Conservation (phyloP, 1,140 invertebrate species). For the Tribolium madens region DNA sequence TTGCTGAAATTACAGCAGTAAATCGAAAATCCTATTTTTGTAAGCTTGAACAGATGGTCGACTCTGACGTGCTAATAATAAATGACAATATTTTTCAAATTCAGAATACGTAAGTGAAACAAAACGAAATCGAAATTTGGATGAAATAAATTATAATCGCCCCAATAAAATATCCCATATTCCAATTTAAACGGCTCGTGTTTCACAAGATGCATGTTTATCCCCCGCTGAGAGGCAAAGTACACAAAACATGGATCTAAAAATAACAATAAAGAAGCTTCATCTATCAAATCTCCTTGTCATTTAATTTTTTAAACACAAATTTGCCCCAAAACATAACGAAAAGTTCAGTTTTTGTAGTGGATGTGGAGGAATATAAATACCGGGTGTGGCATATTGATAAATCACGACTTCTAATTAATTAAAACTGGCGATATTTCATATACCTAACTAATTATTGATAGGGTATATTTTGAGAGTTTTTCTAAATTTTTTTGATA, state of each 20-base stretch:
- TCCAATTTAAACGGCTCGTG: neutral
- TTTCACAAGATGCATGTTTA: conserved; percentile 4
- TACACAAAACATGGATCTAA: neutral
- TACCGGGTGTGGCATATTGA: no score
- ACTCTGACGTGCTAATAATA: conserved; percentile 5
- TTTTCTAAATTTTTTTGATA: no score
- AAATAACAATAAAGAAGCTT: conserved; percentile 19
- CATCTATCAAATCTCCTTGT: no score
- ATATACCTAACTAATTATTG: no score
- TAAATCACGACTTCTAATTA: no score
- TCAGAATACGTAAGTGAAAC: neutral
- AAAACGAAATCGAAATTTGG: neutral
- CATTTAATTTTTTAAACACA: no score
- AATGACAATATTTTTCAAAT: conserved; percentile 19
- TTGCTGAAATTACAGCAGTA: neutral
- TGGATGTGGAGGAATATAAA: no score
- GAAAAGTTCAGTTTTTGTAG: no score
- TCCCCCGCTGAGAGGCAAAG: conserved; percentile 3
- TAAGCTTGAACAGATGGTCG: neutral
- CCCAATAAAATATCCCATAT: neutral
- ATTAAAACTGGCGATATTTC: no score
- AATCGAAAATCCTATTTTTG: conserved; percentile 6
- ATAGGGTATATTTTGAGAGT: no score
- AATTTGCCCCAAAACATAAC: no score
- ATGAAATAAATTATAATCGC: conserved; percentile 8